Evolutionary conservation across 2,888 invertebrate genomes (phyloP).

Genomic region (Trissolcus japonicus): DNA sequence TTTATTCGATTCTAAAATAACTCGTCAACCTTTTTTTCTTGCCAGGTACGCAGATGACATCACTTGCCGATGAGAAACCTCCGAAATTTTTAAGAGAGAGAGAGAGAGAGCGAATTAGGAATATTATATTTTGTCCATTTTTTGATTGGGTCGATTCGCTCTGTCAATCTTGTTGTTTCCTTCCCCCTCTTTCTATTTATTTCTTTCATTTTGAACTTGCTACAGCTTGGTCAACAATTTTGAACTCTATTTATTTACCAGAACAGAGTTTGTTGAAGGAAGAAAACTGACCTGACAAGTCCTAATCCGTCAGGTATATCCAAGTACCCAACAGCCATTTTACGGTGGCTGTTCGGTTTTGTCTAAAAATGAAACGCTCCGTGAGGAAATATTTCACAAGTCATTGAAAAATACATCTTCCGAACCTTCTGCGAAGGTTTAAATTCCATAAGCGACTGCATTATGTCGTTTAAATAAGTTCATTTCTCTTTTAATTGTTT

Average conservation of each 20-base stretch:
- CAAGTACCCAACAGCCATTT: conserved; percentile 25
- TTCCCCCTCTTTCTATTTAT: no score
- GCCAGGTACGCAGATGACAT: conserved; percentile 28
- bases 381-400: conserved; percentile 20
- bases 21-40: conserved; percentile 11
- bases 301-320: conserved; percentile 41
- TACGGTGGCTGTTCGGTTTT: conserved; percentile 38
- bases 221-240: no score
- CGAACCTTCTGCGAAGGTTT: no score
- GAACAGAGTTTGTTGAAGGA: conserved; percentile 21
- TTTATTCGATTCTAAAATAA: not conserved
- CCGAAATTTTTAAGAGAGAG: no score
- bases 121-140: no score
- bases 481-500: no score
- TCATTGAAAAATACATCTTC: not conserved
- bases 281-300: conserved; percentile 41
- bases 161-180: no score
- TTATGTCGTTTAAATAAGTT: no score
- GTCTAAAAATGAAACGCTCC: conserved; percentile 18
- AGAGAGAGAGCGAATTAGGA: no score
- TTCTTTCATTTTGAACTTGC: no score
- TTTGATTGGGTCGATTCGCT: no score
- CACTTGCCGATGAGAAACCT: not conserved
- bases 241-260: conserved; percentile 23
- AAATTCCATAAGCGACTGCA: no score